phyloP scores from a whole-genome alignment of 1,140 invertebrate species.

The Papilio polyxenes region DNA sequence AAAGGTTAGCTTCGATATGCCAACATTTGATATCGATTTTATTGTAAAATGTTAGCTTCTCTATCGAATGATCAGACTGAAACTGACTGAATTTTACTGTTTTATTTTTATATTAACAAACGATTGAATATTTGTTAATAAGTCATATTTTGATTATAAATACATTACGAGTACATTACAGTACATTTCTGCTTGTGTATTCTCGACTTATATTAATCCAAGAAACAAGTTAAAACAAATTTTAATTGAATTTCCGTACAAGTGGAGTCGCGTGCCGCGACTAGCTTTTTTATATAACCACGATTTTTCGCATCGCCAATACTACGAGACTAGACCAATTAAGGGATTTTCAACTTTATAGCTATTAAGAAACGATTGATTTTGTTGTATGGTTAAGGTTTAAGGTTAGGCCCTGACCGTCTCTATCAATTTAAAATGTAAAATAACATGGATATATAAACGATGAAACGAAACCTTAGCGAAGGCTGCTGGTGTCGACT shows the following conservation, averaged over 20 bases:
- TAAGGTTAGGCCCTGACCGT: no score
- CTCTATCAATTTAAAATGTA: slow-evolving; percentile 6
- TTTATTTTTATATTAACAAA: neutral
- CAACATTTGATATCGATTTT: slow-evolving; percentile 5
- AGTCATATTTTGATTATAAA: no score
- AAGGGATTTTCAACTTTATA: neutral
- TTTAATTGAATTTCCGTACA: slow-evolving; percentile 6
- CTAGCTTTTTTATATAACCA: neutral
- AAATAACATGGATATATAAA: neutral
- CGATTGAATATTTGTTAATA: no score
- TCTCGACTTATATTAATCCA: neutral
- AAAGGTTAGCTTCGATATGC: slow-evolving; percentile 23
- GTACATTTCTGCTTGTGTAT: neutral
- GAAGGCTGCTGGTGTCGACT: neutral
- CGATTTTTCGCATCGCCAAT: neutral
- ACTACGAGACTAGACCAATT: neutral
- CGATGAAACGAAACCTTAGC: slow-evolving; percentile 6
- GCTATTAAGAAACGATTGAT: neutral
- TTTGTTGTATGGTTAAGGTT: neutral
- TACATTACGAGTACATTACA: no score
- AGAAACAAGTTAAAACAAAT: neutral
- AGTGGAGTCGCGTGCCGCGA: neutral
- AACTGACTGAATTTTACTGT: neutral
- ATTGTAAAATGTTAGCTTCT: neutral
- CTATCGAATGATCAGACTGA: neutral